Evolutionary conservation across 2,888 invertebrate species (phyloP).

Genomic region (Pristionchus arcanus): DNA sequence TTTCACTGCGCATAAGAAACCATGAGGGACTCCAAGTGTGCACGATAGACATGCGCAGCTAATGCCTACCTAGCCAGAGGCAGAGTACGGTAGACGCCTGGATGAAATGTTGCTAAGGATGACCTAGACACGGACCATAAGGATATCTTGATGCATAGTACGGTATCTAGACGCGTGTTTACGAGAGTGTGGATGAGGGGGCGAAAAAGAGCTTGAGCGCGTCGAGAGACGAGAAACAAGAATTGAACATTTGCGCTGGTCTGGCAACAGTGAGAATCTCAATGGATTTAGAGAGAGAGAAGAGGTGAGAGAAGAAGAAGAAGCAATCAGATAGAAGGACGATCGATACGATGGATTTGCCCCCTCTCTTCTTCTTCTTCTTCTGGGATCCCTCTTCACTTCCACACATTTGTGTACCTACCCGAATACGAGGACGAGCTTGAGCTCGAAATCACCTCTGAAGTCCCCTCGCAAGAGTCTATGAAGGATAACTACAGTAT

Average conservation of each 20-base stretch:
- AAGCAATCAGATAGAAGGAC: constrained; percentile 19
- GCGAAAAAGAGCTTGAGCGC: constrained; percentile 19
- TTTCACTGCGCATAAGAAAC: background rate
- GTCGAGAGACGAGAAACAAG: constrained; percentile 10
- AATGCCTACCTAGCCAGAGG: background rate
- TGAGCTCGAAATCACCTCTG: background rate
- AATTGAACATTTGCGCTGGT: constrained; percentile 41
- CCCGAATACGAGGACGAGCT: background rate
- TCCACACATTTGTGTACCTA: constrained; percentile 41
- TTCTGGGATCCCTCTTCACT: constrained; percentile 12
- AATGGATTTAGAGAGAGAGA: constrained; percentile 28
- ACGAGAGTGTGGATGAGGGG: background rate
- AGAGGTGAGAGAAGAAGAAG: background rate
- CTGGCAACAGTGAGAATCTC: constrained; percentile 33
- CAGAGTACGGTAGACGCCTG: background rate
- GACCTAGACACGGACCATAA: too few species aligned
- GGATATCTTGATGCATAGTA: background rate
- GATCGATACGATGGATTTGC: constrained; percentile 38
- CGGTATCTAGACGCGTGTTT: constrained; percentile 11
- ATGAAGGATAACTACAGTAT: background rate
- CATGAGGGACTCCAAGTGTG: background rate
- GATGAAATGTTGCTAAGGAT: too few species aligned
- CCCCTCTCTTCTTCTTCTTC: background rate
- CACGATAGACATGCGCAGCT: too few species aligned
- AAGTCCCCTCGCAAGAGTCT: background rate